phyloP scores from a whole-genome alignment of 1,140 invertebrate genomes.

The Adoxophyes honmai region DNA sequence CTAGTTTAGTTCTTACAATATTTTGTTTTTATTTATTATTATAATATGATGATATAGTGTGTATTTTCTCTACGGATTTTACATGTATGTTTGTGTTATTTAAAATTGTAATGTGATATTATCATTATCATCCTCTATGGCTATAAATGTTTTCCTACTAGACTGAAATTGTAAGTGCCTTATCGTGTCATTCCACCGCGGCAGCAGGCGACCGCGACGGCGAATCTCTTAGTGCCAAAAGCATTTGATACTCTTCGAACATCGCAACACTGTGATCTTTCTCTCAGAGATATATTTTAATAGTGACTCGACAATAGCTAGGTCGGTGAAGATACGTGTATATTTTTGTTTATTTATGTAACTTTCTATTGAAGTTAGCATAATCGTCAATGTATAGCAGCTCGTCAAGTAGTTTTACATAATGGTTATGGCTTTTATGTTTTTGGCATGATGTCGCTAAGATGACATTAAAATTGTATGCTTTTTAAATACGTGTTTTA shows the following conservation, averaged over 20 bases:
- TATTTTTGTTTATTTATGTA: conserved; percentile 68
- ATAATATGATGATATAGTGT: conserved; percentile 55
- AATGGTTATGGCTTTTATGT: conserved; percentile 60
- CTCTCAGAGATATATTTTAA: conserved; percentile 46
- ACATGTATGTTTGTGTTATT: conserved; percentile 63
- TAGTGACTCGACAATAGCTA: conserved; percentile 44
- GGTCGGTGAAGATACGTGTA: conserved; percentile 49
- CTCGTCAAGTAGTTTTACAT: conserved; percentile 40
- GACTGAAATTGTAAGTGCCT: conserved; percentile 33
- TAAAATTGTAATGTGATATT: conserved; percentile 72
- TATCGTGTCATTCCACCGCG: conserved; percentile 44
- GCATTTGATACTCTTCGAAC: conserved; percentile 51
- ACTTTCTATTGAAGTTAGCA: conserved; percentile 64
- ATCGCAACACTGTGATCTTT: conserved; percentile 57
- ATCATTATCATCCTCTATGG: conserved; percentile 64
- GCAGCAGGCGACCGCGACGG: neutral
- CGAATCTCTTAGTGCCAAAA: conserved; percentile 72
- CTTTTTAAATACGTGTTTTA: conserved; percentile 67
- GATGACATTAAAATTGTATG: conserved; percentile 72
- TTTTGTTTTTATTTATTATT: conserved; percentile 70
- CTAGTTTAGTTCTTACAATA: conserved; percentile 68
- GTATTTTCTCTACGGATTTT: conserved; percentile 69
- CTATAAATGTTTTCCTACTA: conserved; percentile 50
- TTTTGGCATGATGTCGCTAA: conserved; percentile 67
- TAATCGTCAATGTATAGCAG: conserved; percentile 47